phyloP scores from a whole-genome alignment of 2,113 vertebrate species.

The Rutilus rutilus region DNA sequence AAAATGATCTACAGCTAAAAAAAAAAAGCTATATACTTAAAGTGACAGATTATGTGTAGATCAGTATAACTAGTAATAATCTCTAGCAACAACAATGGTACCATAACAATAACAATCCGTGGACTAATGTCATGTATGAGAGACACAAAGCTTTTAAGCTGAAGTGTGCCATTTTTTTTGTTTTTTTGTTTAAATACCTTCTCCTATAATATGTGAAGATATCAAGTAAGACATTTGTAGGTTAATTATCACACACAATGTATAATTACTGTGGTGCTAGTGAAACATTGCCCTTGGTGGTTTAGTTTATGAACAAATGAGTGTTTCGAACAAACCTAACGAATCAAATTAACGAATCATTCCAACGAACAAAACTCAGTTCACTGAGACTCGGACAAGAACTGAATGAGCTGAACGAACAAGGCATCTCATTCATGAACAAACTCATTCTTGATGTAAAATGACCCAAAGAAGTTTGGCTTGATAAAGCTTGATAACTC shows the following conservation, averaged over 20 bases:
- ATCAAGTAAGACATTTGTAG: not conserved
- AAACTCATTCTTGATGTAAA: not conserved
- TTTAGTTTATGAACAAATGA: not conserved
- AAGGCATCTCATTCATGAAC: not conserved
- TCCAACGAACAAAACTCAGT: not conserved
- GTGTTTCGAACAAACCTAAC: not conserved
- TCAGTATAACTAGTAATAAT: slow-evolving; percentile 35
- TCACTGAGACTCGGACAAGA: not conserved
- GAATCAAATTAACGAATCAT: not conserved
- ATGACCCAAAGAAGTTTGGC: not conserved
- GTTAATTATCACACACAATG: not conserved
- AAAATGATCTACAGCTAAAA: slow-evolving; percentile 20
- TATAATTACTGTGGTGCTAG: not conserved
- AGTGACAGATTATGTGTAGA: slow-evolving; percentile 39
- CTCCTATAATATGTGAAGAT: not conserved
- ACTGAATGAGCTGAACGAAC: not conserved
- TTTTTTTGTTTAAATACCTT: not conserved
- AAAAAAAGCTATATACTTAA: not conserved
- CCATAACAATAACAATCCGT: not conserved
- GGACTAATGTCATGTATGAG: slow-evolving; percentile 11
- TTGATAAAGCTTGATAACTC: not conserved
- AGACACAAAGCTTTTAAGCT: slow-evolving; percentile 39
- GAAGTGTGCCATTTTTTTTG: not conserved
- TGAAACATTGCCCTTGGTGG: not conserved
- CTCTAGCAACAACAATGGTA: not conserved